Evolutionary conservation across 23 tunicate genomes (phyloP), one percentile per base, ranked within the genome.

Genomic region (Styela plicata): DNA sequence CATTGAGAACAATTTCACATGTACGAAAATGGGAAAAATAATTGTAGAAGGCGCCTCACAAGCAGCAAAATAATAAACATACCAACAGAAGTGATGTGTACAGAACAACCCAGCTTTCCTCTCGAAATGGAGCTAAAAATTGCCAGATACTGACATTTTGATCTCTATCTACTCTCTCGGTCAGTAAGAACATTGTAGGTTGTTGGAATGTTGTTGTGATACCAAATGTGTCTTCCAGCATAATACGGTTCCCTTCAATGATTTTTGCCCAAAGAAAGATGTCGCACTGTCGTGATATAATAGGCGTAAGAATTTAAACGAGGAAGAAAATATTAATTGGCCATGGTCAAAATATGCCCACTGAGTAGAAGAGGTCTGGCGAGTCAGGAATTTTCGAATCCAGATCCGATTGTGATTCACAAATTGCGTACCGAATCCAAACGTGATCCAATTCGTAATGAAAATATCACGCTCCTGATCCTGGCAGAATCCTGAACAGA

Each of bases 111-210:
- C 89, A 86, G 69, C 89, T 86, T n/a, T 69, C 84, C 2, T 69
- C 79, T 57, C 69, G 52, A 52, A 86, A 86, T 0, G 89, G 89
- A 33, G 89, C 70, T 30, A 86, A 77, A 52, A 86, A 86, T 37
- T 86, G 89, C 89, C 89, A 86, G 31, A 86, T 86, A 52, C 89
- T 86, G 61, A 86, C 89, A 36, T 69, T 73, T 32, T 86, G 63
- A 29, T 79, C 79, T 73, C 73, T 86, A 29, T 86, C 89, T 2
- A 70, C 83, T 67, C 89, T 69, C 63, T 86, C 57, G 28, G 89
- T 86, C 63, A 86, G 36, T 13, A 86, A 70, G 37, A 69, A 86
- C 84, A 86, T 67, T 32, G 18, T 28, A 1, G 79, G 83, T 34
- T 73, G 74, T 64, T 76, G 82, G 26, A 86, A 19, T 23, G 83